Conservation (phyloP, 2,888 invertebrate species). For the Maniola hyperantus region DNA sequence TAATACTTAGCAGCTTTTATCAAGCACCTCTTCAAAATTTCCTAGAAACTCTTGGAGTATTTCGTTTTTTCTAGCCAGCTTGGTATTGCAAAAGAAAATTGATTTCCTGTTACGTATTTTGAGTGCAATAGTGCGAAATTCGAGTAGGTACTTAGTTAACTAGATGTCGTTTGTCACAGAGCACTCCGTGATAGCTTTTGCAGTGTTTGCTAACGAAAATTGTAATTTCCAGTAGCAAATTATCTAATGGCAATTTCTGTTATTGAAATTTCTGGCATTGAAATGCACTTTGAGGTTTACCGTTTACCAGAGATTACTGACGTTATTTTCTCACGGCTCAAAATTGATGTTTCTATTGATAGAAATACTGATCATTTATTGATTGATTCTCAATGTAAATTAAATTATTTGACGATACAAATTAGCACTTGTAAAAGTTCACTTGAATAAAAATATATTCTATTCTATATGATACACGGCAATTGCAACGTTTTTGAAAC, state of each 20-base stretch:
- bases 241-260: neutral
- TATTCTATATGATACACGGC: too few species aligned
- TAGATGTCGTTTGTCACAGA: conserved; percentile 28
- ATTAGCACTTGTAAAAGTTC: too few species aligned
- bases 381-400: too few species aligned
- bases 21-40: neutral
- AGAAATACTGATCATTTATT: too few species aligned
- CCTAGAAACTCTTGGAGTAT: neutral
- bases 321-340: too few species aligned
- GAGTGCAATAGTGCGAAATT: conserved; percentile 51
- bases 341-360: too few species aligned
- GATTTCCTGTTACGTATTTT: conserved; percentile 66
- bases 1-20: neutral
- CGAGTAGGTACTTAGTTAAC: conserved; percentile 37
- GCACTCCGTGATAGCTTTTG: conserved; percentile 33
- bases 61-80: conserved; percentile 37
- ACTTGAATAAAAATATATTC: too few species aligned
- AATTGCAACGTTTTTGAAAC: too few species aligned
- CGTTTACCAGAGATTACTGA: neutral
- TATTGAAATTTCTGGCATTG: too few species aligned
- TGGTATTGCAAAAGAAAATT: conserved; percentile 63
- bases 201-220: conserved; percentile 18
- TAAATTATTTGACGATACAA: too few species aligned
- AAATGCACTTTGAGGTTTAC: neutral
- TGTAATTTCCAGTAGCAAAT: neutral